Evolutionary conservation across 1,140 invertebrate species (phyloP), one percentile per base, ranked within the genome.

Genomic region (Sipha flava): DNA sequence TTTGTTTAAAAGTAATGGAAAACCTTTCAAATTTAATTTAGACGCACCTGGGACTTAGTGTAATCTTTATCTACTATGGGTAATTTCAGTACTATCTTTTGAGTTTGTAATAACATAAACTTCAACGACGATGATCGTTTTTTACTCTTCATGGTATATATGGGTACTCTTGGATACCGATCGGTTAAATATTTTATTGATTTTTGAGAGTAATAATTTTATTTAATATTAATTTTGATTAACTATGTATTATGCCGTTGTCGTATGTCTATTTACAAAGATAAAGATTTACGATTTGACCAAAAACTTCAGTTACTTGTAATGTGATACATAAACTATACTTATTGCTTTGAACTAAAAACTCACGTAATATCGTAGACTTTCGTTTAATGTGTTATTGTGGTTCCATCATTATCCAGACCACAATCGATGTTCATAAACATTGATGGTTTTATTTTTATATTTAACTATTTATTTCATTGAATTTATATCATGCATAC

Each of bases 11-110:
- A 66, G 34, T 3, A 66, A 66, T 6, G 37, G 34, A 66, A 43
- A 66, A 66, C 34, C 37, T 66, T 66, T 43, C 21, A 43, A 66
- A 66, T 66, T 12, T 66, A 66, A 66, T 66, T 66, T 66, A 37
- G 0, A 66, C 64, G 34, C 64, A 66, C 37, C 64, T 66, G 64
- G 64, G 14, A 43, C 21, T 43, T 26, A 14, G 37, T 43, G 64
- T n/a, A n/a, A 40, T 21, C 37, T 66, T 23, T 9, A 40, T 66
- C 31, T 37, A 34, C 34, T 40, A 16, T n/a, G n/a, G n/a, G n/a
- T 40, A 43, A 23, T 66, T 43, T 40, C 62, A 14, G 34, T 6
- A 10, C 62, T 66, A 40, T 40, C 23, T 66, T 40, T 21, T 21
- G 37, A 37, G 64, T 23, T 43, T 23, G 64, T 40, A 14, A 66